phyloP scores from a whole-genome alignment of 2,888 invertebrate species.

The Marasmarcha lunaedactyla region DNA sequence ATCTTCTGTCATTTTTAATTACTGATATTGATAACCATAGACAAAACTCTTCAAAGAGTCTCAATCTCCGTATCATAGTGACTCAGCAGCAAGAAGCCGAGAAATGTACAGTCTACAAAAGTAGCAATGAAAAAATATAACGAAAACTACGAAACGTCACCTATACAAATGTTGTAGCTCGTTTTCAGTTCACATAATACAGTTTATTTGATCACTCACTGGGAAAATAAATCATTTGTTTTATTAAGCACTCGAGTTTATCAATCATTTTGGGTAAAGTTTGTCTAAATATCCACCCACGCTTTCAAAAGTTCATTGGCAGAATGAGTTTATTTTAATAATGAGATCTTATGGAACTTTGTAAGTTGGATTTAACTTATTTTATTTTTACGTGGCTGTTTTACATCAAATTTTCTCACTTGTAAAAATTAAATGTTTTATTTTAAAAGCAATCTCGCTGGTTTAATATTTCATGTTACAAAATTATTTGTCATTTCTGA shows the following conservation, averaged over 20 bases:
- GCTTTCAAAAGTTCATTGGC: constrained; percentile 3
- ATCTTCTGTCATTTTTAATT: constrained; percentile 42
- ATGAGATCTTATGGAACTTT: neutral
- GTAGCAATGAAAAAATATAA: neutral
- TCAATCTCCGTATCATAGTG: constrained; percentile 27
- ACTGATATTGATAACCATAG: constrained; percentile 9
- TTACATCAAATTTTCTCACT: neutral
- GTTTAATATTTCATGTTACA: too few relatives aligned
- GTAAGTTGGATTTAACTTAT: neutral
- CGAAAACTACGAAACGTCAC: neutral
- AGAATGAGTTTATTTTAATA: neutral
- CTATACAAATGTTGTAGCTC: neutral
- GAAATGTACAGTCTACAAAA: neutral
- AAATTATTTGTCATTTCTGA: too few relatives aligned
- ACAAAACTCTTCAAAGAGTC: neutral
- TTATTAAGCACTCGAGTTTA: constrained; percentile 30
- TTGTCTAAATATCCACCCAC: neutral
- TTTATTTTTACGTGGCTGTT: neutral
- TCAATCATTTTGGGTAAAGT: constrained; percentile 28
- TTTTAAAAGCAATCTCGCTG: too few relatives aligned
- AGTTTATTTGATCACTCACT: constrained; percentile 31
- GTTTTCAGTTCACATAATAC: constrained; percentile 18
- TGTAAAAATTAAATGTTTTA: neutral
- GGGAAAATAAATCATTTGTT: constrained; percentile 25
- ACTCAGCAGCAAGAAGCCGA: constrained; percentile 25